These are phyloP conservation scores for Macrotus californicus DNA, from an alignment of 2,113 vertebrate genomes.

Conservation along the genomic window DNA sequence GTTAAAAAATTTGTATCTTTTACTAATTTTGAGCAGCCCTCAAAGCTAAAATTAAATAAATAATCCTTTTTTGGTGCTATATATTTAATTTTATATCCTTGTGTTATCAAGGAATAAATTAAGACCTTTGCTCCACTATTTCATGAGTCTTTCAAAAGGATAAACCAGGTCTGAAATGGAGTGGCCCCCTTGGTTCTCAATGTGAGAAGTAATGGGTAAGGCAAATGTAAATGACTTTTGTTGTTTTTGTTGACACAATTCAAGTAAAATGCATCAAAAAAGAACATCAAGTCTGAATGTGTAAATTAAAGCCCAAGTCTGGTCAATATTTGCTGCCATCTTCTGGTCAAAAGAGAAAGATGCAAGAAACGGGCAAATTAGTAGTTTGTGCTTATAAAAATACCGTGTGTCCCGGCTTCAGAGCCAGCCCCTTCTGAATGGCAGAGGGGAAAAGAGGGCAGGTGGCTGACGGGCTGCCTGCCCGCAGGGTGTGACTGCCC, in stretches of 20 bases:
- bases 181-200: constrained; percentile 49
- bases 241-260: constrained; percentile 40
- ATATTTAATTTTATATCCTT: background rate
- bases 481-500: fast-evolving
- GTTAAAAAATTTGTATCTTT: background rate
- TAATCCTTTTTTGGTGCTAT: constrained; percentile 20
- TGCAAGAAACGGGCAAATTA: background rate
- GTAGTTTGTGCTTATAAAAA: background rate
- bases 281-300: constrained; percentile 54
- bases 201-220: constrained; percentile 32
- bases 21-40: background rate
- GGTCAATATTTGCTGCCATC: constrained; percentile 78
- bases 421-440: background rate
- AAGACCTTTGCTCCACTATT: constrained; percentile 9
- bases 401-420: background rate
- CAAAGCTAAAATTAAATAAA: background rate
- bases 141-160: constrained; percentile 57
- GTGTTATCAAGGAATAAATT: constrained; percentile 12
- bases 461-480: background rate
- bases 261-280: constrained; percentile 72
- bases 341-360: constrained; percentile 72
- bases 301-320: constrained; percentile 31
- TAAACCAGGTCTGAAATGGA: constrained; percentile 67
- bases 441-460: background rate
- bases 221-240: constrained; percentile 61